These are phyloP conservation scores for Limnephilus marmoratus DNA, from an alignment of 2,888 invertebrate species.

Conservation along the genomic window DNA sequence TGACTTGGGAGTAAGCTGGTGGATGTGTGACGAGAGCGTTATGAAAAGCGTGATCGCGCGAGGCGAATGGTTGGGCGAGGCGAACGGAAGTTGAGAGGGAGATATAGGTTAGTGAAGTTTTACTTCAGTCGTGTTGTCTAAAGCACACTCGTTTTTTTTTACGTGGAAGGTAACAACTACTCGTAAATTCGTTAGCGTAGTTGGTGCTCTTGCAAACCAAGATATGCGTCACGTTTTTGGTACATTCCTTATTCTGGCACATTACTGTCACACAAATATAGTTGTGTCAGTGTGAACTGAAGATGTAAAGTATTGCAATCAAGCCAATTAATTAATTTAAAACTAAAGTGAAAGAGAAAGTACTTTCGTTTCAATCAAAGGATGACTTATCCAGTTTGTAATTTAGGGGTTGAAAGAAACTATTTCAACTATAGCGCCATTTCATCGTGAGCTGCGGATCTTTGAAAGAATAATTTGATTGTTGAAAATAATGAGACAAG, in stretches of 20 bases:
- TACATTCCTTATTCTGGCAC: not conserved
- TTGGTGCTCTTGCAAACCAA: not conserved
- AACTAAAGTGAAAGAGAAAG: not conserved
- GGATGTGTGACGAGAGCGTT: no score
- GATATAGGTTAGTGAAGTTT: no score
- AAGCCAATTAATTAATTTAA: not conserved
- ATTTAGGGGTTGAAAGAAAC: no score
- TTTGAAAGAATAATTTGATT: not conserved
- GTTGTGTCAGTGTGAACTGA: not conserved
- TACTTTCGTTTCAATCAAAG: not conserved
- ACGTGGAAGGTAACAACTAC: not conserved
- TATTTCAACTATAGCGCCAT: no score
- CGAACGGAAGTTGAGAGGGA: no score
- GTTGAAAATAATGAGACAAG: not conserved
- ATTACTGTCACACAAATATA: not conserved
- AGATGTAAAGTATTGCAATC: not conserved
- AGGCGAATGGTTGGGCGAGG: no score
- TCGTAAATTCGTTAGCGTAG: not conserved
- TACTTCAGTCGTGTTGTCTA: no score
- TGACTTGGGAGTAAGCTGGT: no score
- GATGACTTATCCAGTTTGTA: no score
- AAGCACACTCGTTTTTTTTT: no score
- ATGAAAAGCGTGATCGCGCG: no score
- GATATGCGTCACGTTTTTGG: not conserved
- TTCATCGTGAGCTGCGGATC: no score